These are phyloP conservation scores for Catagonus wagneri DNA, from an alignment of 2,113 vertebrate genomes.

Conservation along the genomic window DNA sequence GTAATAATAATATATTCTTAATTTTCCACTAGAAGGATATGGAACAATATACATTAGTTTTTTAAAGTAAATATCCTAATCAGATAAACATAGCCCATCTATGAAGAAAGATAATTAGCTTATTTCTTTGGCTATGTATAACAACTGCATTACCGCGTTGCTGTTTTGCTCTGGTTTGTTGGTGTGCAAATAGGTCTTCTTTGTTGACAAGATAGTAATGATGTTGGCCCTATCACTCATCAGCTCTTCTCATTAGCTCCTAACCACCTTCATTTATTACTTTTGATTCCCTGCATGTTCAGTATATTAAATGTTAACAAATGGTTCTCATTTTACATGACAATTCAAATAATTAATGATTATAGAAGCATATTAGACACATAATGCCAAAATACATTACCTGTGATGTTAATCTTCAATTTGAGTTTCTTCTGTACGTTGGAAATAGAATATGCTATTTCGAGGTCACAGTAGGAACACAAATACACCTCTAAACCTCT, in stretches of 20 bases:
- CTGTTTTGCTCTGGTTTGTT: neutral
- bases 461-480: neutral
- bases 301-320: conserved; percentile 64
- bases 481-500: neutral
- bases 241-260: conserved; percentile 57
- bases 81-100: neutral
- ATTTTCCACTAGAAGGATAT: neutral
- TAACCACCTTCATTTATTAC: conserved; percentile 54
- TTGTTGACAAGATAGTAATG: conserved; percentile 23
- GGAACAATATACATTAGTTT: neutral
- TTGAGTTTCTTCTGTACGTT: conserved; percentile 51
- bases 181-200: neutral
- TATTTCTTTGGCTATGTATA: neutral
- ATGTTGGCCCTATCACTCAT: neutral
- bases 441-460: conserved; percentile 42
- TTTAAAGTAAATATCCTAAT: neutral
- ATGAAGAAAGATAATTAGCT: neutral
- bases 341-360: conserved; percentile 63
- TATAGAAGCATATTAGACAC: conserved; percentile 35
- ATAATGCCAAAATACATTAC: conserved; percentile 65
- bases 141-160: neutral
- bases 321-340: conserved; percentile 67
- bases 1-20: neutral
- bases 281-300: neutral
- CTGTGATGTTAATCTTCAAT: conserved; percentile 48